These are phyloP conservation scores for Pararge aegeria DNA, from an alignment of 1,140 invertebrate species.

Conservation along the genomic window DNA sequence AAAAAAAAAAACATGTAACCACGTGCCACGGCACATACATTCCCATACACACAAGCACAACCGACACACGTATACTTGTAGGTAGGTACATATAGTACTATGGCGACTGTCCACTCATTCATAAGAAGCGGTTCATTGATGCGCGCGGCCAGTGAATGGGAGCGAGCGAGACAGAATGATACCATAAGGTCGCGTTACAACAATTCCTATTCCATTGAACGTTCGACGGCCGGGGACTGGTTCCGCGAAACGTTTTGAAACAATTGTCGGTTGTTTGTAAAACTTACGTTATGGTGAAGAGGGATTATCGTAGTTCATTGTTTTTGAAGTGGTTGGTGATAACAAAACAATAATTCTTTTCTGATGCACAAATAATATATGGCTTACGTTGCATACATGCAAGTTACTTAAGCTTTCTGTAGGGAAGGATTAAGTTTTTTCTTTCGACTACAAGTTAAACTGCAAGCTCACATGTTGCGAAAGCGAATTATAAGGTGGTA, in stretches of 20 bases:
- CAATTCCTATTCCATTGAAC: conserved; percentile 52
- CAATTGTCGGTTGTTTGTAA: conserved; percentile 45
- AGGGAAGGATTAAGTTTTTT: not conserved
- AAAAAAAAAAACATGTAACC: conserved; percentile 38
- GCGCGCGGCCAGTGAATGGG: conserved; percentile 69
- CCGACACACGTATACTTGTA: conserved; percentile 36
- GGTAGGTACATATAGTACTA: conserved; percentile 73
- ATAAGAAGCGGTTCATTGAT: conserved; percentile 77
- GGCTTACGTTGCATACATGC: not conserved
- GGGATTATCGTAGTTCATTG: conserved; percentile 34
- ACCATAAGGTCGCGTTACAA: conserved; percentile 62
- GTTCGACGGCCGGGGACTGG: conserved; percentile 30
- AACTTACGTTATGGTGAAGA: conserved; percentile 29
- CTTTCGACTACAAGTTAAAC: too few relatives aligned
- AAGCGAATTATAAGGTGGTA: too few relatives aligned
- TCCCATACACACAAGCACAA: conserved; percentile 46
- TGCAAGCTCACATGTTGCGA: too few relatives aligned
- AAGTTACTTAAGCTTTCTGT: too few relatives aligned
- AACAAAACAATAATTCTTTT: not conserved
- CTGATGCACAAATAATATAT: not conserved
- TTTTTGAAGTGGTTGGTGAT: conserved; percentile 20
- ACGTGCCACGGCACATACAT: conserved; percentile 50
- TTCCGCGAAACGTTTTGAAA: conserved; percentile 65
- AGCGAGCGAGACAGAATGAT: conserved; percentile 60
- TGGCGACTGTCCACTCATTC: conserved; percentile 73